A percentile compares a stretch with the other conserved stretches of the same genome.
Conservation (phyloP, 2,113 vertebrate genomes). For the Limnothrissa miodon region DNA sequence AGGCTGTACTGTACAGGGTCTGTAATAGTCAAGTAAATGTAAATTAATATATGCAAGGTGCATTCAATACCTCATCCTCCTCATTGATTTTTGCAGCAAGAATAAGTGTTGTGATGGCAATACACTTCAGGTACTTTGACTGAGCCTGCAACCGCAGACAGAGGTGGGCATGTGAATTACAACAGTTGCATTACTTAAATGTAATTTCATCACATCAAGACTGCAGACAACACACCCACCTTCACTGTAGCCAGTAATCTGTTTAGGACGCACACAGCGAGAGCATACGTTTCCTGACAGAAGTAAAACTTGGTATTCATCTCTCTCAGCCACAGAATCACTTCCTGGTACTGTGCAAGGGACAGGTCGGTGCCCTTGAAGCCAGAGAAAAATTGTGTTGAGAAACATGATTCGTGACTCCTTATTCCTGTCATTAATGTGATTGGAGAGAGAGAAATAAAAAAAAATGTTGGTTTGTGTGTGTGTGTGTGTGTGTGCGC, state of each 20-base stretch:
- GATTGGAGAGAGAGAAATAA: not conserved
- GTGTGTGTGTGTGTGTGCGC: no score
- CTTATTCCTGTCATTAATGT: not conserved
- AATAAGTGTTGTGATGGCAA: constrained; percentile 74
- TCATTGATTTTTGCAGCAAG: constrained; percentile 79
- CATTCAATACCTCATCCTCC: constrained; percentile 74
- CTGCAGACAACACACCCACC: constrained; percentile 49
- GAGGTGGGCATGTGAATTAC: not conserved
- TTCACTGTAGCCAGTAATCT: constrained; percentile 71
- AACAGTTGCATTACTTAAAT: not conserved
- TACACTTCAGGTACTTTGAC: constrained; percentile 73
- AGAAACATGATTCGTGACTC: not conserved
- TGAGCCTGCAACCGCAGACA: constrained; percentile 65
- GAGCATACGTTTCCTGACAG: constrained; percentile 65
- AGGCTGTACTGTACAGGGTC: not conserved
- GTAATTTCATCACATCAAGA: not conserved
- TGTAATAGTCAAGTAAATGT: not conserved
- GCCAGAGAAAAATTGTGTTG: not conserved
- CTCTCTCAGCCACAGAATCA: constrained; percentile 67
- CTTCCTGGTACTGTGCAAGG: constrained; percentile 59
- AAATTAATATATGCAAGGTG: not conserved
- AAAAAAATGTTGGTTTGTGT: not conserved
- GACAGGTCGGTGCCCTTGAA: constrained; percentile 70
- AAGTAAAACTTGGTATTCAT: constrained; percentile 66
- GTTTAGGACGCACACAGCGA: constrained; percentile 71